Evolutionary conservation across 2,797 vertebrate genomes (phyloP), one percentile per base, ranked within the genome.

Genomic region (Eutrigla gurnardus): DNA sequence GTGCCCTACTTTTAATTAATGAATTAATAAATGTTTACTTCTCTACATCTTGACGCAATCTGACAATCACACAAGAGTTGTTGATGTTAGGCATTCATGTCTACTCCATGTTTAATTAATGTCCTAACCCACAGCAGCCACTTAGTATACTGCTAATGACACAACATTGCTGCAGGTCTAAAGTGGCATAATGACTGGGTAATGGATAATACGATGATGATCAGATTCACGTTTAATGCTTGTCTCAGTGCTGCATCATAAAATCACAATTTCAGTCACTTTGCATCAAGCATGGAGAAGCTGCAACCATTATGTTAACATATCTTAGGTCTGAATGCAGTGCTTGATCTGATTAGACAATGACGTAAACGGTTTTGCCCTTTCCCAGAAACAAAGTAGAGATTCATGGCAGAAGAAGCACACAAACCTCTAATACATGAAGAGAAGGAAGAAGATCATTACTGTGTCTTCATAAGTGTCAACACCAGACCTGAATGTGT

Each of bases 221-320:
- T 82, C 66, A 61, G 52, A 70, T 82, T 70, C 69, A 64, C 54
- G 80, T 86, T 83, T 70, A 61, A 73, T 80, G 39, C 47, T 35
- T 7, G 3, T 82, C 7, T 58, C 8, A 70, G 55, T 55, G 57
- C 17, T 53, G 58, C 55, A 59, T 77, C 70, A 47, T 53, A 46
- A 73, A 73, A 58, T 2, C 55, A 42, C 33, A 65, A 46, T 70
- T 67, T 17, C 17, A 74, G 33, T 65, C 55, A 49, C 25, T 72
- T 73, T 60, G 17, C 2, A 0, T 70, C 33, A 14, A 67, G 45
- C 25, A 43, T 39, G 13, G n/a, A 58, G 7, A 17, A 50, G 32
- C 58, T 53, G 58, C n/a, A 71, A 4, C 33, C 52, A 65, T 69
- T 59, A 66, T 13, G 13, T 63, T 54, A 45, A 65, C 64, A 65